These are phyloP conservation scores for Capitella teleta DNA, from an alignment of 1,140 invertebrate species.

Conservation along the genomic window DNA sequence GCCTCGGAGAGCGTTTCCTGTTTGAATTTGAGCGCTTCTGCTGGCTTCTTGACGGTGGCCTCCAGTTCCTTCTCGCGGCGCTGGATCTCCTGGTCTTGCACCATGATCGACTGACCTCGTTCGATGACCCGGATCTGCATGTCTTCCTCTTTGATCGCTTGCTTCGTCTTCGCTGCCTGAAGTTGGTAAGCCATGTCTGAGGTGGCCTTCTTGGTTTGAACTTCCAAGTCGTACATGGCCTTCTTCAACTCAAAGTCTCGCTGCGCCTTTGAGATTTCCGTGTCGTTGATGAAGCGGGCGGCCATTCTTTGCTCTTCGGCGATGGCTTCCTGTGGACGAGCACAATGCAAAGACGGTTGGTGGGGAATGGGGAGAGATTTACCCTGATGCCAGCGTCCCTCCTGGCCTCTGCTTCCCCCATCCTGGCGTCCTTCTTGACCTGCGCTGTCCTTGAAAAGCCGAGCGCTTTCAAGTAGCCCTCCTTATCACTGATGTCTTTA, in stretches of 20 bases:
- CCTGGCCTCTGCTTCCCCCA: conserved; percentile 84
- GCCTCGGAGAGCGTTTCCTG: conserved; percentile 84
- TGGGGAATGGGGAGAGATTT: too few species aligned
- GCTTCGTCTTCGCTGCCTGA: conserved; percentile 87
- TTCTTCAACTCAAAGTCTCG: conserved; percentile 95
- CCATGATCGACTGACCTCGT: conserved; percentile 72
- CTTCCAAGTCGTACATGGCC: conserved; percentile 93
- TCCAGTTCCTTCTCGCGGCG: conserved; percentile 61
- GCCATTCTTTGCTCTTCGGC: conserved; percentile 95
- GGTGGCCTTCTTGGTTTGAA: conserved; percentile 90
- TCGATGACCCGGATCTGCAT: conserved; percentile 94
- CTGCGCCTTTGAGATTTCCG: conserved; percentile 90
- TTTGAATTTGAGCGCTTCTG: conserved; percentile 80
- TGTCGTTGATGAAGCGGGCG: conserved; percentile 66
- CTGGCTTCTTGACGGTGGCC: conserved; percentile 72
- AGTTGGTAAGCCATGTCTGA: conserved; percentile 89
- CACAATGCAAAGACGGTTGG: too few species aligned
- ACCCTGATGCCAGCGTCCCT: conserved; percentile 39
- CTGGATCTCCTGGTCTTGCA: conserved; percentile 41
- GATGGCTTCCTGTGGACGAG: conserved; percentile 69
- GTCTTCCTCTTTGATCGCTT: conserved; percentile 89
- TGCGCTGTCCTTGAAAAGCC: conserved; percentile 93
- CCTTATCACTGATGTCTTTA: conserved; percentile 94
- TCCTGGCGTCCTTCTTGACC: conserved; percentile 89
- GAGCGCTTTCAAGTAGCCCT: conserved; percentile 88